Evolutionary conservation across 2,797 vertebrate genomes (phyloP), one percentile per base, ranked within the genome.

Genomic region (Sebastes cheni): DNA sequence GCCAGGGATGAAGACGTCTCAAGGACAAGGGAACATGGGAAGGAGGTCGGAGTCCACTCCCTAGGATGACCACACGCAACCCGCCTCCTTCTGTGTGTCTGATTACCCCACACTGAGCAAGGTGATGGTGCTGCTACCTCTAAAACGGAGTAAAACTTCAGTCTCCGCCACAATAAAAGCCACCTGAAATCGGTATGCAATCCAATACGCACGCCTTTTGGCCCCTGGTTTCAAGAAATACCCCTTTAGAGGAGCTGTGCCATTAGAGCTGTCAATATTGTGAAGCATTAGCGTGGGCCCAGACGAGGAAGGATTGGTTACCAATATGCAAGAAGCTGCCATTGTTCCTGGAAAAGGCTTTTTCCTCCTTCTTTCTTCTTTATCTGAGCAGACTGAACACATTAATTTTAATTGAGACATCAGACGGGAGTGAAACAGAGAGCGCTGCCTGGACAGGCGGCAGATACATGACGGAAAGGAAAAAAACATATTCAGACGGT

Each of bases 1-100:
- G 82, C 54, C 54, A 22, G 67, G 73, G 90, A 96, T 95, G 94
- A 96, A 96, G 95, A 96, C 91, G 54, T 96, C 95, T 97, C 95
- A 97, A 97, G 96, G 95, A 95, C 96, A 91, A 75, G 76, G 73
- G 72, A 54, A 61, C 83, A 52, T 56, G 77, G 61, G 54, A 72
- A 75, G 68, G 2, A 29, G 76, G 82, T 69, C 56, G n/a, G 13
- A 50, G 82, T 36, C 42, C 75, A 22, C 88, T 72, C 56, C 87
- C 65, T 27, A 10, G 72, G 60, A 80, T 62, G 83, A 84, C 84
- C 79, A 68, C 75, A 72, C 74, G 30, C 39, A 56, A 42, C 29
- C 70, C n/a, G 10, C 74, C 68, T 80, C 46, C 72, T 67, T 54
- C 79, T 50, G 55, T 75, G 52, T 56, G 59, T 61, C 34, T 58